Evolutionary conservation across 2,113 vertebrate genomes (phyloP).

Genomic region (Hypocryptadius cinnamomeus): DNA sequence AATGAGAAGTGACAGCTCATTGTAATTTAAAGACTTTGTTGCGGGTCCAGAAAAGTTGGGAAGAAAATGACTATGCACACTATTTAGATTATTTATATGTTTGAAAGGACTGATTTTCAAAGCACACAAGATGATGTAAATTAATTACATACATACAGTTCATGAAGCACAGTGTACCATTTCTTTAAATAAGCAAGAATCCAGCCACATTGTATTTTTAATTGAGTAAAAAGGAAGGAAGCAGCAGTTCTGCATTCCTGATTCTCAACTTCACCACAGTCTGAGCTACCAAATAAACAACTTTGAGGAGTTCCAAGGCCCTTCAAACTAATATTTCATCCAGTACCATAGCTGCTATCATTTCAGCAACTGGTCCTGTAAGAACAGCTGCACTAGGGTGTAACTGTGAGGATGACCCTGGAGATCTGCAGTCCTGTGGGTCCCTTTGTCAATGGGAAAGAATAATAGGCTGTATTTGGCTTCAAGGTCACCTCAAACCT

Average conservation of each 20-base stretch:
- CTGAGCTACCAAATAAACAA: neutral
- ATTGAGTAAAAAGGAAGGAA: neutral
- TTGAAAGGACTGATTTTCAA: neutral
- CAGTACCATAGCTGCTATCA: neutral
- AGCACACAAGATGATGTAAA: neutral
- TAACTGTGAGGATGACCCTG: neutral
- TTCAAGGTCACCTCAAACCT: neutral
- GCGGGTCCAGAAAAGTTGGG: neutral
- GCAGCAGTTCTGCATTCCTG: neutral
- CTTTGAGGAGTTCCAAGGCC: neutral
- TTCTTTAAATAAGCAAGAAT: neutral
- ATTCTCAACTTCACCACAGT: neutral
- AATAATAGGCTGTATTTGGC: neutral
- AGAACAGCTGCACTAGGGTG: neutral
- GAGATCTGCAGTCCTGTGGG: neutral
- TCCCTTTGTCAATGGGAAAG: neutral
- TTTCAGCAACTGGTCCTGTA: neutral
- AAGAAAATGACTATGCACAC: neutral
- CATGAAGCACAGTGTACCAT: neutral
- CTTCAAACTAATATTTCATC: neutral
- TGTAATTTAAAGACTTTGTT: neutral
- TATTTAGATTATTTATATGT: neutral
- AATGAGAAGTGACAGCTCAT: neutral
- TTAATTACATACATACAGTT: neutral
- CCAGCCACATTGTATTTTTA: neutral